Percentiles rank a stretch among this genome's conserved stretches.
These are phyloP conservation scores for Eumeta japonica DNA, from an alignment of 1,140 invertebrate species.

Conservation along the genomic window DNA sequence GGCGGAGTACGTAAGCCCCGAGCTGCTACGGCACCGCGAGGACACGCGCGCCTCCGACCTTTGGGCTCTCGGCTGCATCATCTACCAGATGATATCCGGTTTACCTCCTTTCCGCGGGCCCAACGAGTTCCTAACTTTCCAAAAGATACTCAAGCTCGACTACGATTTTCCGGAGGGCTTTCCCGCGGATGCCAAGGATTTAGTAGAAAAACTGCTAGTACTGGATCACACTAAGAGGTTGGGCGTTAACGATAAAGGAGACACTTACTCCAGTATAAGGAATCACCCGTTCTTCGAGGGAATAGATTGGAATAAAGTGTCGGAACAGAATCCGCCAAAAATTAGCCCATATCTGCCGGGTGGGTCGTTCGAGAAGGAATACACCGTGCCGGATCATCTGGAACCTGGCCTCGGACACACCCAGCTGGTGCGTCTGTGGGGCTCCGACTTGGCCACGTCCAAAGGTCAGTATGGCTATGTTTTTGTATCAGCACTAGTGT, in stretches of 20 bases:
- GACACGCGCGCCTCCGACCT: slow-evolving; percentile 84
- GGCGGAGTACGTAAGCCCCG: slow-evolving; percentile 97
- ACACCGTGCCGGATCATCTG: slow-evolving; percentile 72
- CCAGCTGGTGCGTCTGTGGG: slow-evolving; percentile 74
- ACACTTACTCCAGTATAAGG: slow-evolving; percentile 78
- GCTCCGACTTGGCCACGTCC: slow-evolving; percentile 62
- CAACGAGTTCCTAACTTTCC: slow-evolving; percentile 96
- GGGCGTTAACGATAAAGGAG: slow-evolving; percentile 76
- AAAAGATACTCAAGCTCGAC: slow-evolving; percentile 89
- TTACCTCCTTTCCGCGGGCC: slow-evolving; percentile 87
- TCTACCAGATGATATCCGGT: slow-evolving; percentile 96
- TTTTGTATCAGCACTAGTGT: too few species aligned
- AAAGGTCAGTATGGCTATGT: slow-evolving; percentile 42
- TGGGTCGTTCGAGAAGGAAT: slow-evolving; percentile 71
- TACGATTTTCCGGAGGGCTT: slow-evolving; percentile 94
- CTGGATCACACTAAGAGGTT: slow-evolving; percentile 77
- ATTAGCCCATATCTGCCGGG: slow-evolving; percentile 84
- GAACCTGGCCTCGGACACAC: slow-evolving; percentile 83
- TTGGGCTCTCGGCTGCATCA: slow-evolving; percentile 97
- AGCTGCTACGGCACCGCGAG: slow-evolving; percentile 82
- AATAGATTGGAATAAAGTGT: slow-evolving; percentile 81
- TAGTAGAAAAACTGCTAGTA: slow-evolving; percentile 85
- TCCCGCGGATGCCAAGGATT: slow-evolving; percentile 75
- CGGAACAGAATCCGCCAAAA: slow-evolving; percentile 75
- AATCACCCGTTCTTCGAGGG: slow-evolving; percentile 83